These are phyloP conservation scores for Cataglyphis cursor DNA, from an alignment of 2,888 invertebrate species.

Conservation along the genomic window DNA sequence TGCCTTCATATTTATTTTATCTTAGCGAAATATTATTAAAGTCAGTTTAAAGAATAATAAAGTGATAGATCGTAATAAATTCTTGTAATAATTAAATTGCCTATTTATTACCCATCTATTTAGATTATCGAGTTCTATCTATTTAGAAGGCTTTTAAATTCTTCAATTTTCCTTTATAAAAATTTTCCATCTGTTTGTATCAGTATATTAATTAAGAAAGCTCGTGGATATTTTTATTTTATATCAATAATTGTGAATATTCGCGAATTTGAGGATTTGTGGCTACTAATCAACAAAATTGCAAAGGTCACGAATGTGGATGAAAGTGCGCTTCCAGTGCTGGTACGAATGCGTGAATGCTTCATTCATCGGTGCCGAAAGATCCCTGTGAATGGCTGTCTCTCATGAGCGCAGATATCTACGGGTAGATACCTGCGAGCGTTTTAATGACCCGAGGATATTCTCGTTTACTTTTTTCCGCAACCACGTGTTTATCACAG, in stretches of 20 bases:
- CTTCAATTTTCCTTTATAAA: neutral
- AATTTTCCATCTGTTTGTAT: neutral
- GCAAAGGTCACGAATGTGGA: slow-evolving; percentile 58
- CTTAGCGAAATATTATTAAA: slow-evolving; percentile 10
- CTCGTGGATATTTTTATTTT: neutral
- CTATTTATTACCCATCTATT: neutral
- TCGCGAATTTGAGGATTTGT: neutral
- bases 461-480: slow-evolving; percentile 62
- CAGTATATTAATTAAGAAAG: neutral
- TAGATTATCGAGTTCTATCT: neutral
- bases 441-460: slow-evolving; percentile 72
- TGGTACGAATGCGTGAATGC: slow-evolving; percentile 74
- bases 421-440: slow-evolving; percentile 68
- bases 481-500: slow-evolving; percentile 31
- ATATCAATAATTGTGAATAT: neutral
- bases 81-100: neutral
- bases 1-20: neutral
- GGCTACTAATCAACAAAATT: slow-evolving; percentile 13
- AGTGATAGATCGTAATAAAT: neutral
- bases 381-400: slow-evolving; percentile 70
- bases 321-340: slow-evolving; percentile 22
- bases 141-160: neutral
- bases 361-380: slow-evolving; percentile 77
- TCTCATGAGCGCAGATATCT: slow-evolving; percentile 71
- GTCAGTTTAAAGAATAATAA: neutral